These are phyloP conservation scores for Volucella inanis DNA, from an alignment of 2,888 invertebrate genomes.

Conservation along the genomic window DNA sequence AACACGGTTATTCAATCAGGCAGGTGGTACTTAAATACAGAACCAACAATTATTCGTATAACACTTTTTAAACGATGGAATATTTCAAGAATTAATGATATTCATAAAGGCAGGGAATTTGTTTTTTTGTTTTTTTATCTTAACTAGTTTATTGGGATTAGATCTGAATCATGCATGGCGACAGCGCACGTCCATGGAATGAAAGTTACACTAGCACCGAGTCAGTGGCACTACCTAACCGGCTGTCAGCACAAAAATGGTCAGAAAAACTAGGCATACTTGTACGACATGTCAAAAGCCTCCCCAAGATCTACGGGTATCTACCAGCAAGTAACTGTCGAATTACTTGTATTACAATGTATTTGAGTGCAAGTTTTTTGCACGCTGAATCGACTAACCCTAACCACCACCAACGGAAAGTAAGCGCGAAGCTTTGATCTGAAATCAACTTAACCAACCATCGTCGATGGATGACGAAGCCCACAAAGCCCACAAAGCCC, in stretches of 20 bases:
- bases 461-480: constrained; percentile 39
- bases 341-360: no score
- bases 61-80: no score
- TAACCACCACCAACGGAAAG: constrained; percentile 54
- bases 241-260: constrained; percentile 57
- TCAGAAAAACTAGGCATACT: constrained; percentile 15
- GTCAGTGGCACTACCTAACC: constrained; percentile 40
- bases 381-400: constrained; percentile 15
- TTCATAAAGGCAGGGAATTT: no score
- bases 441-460: constrained; percentile 44
- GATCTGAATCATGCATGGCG: neutral
- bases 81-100: no score
- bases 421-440: constrained; percentile 57
- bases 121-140: neutral
- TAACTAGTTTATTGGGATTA: constrained; percentile 20
- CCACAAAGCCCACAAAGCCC: constrained; percentile 15
- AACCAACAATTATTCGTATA: no score
- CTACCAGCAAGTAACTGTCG: neutral
- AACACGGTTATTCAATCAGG: no score
- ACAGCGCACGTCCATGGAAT: constrained; percentile 39
- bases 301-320: constrained; percentile 27
- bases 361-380: constrained; percentile 19
- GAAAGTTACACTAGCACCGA: constrained; percentile 38
- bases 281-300: constrained; percentile 38
- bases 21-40: no score